Conservation (phyloP, 2,888 invertebrate genomes). For the Camponotus fellah region DNA sequence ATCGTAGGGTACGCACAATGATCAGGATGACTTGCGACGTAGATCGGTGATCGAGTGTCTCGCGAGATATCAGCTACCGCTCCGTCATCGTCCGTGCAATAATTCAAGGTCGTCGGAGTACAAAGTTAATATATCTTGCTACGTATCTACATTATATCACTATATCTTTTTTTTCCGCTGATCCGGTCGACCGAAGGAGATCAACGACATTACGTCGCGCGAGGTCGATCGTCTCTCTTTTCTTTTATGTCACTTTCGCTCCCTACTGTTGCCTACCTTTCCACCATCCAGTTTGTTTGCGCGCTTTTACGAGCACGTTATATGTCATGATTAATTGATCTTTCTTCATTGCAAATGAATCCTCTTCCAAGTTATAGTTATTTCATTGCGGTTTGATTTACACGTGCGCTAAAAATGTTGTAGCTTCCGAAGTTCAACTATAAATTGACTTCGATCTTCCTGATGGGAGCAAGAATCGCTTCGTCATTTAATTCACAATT, state of each 20-base stretch:
- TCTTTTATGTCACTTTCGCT: constrained; percentile 63
- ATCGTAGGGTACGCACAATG: constrained; percentile 64
- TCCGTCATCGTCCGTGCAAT: constrained; percentile 70
- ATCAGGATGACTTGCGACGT: constrained; percentile 71
- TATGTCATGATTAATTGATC: constrained; percentile 56
- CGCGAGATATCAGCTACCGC: constrained; percentile 72
- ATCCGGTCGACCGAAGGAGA: constrained; percentile 58
- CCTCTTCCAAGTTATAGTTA: too few species aligned
- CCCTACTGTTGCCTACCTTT: constrained; percentile 54
- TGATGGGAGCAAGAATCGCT: too few species aligned
- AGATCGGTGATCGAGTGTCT: constrained; percentile 69
- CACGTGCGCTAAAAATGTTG: too few species aligned
- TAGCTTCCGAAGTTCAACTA: too few species aligned
- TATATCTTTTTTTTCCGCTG: constrained; percentile 31
- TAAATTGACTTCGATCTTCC: too few species aligned
- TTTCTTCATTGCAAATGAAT: constrained; percentile 43
- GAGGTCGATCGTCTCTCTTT: constrained; percentile 54
- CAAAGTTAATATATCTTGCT: constrained; percentile 67
- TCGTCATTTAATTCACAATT: too few species aligned
- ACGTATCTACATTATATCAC: constrained; percentile 63
- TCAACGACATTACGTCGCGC: constrained; percentile 59
- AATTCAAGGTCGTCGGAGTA: constrained; percentile 73
- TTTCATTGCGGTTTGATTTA: too few species aligned
- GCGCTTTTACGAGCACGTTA: constrained; percentile 55
- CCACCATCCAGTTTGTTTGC: constrained; percentile 58